Evolutionary conservation across 2,888 invertebrate genomes (phyloP).

Genomic region (Drosophila gaucha): DNA sequence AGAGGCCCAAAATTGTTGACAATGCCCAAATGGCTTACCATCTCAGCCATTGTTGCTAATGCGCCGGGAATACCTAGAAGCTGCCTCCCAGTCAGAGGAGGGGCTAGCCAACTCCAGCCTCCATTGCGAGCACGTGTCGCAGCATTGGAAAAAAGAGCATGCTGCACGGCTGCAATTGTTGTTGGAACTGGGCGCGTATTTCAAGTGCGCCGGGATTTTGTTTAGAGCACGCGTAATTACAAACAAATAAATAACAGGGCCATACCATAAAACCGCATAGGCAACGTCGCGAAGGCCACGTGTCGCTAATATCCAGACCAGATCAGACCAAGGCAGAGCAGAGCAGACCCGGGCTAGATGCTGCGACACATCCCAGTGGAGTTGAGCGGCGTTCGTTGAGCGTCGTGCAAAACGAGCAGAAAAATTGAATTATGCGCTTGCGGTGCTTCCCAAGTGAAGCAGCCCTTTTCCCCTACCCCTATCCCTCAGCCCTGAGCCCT

Average conservation of each 20-base stretch:
- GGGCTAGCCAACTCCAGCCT: conserved; percentile 12
- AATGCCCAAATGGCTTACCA: conserved; percentile 71
- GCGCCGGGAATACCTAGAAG: conserved; percentile 53
- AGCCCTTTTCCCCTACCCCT: not conserved
- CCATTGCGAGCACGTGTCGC: conserved; percentile 46
- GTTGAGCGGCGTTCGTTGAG: conserved; percentile 67
- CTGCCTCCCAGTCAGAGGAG: conserved; percentile 3
- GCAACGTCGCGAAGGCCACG: conserved; percentile 55
- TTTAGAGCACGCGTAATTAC: conserved; percentile 81
- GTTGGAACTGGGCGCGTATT: conserved; percentile 44
- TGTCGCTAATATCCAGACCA: conserved; percentile 65
- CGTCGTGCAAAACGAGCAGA: conserved; percentile 82
- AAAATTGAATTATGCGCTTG: conserved; percentile 83
- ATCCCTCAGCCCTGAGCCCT: not conserved
- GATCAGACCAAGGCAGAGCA: conserved; percentile 4
- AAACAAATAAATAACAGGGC: conserved; percentile 80
- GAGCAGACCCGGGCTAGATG: not conserved
- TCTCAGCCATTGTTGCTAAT: conserved; percentile 59
- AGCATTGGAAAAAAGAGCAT: conserved; percentile 64
- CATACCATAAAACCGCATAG: conserved; percentile 60
- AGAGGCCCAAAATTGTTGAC: conserved; percentile 62
- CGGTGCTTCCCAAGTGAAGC: conserved; percentile 70
- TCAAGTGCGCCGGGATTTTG: conserved; percentile 75
- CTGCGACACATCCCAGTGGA: conserved; percentile 48
- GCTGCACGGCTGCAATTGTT: conserved; percentile 28